These are phyloP conservation scores for Dromaius novaehollandiae DNA, from an alignment of 2,113 vertebrate species.

Conservation along the genomic window DNA sequence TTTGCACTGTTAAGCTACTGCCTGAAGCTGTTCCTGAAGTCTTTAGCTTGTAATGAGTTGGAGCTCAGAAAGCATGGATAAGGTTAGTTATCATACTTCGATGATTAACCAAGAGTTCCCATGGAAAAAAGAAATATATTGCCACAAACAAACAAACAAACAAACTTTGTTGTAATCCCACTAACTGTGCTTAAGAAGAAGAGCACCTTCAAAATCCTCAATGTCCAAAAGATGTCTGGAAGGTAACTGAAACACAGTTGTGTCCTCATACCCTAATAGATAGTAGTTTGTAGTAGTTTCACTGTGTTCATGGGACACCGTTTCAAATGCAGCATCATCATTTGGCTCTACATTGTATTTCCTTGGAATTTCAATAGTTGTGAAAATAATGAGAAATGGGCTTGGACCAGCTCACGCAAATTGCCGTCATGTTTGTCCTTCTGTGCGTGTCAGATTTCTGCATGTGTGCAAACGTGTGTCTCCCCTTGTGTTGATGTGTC, in stretches of 20 bases:
- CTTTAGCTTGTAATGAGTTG: background rate
- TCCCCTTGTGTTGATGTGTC: rapidly evolving
- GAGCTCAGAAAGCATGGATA: background rate
- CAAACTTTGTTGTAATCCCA: background rate
- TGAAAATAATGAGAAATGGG: background rate
- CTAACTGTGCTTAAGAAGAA: background rate
- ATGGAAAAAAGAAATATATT: background rate
- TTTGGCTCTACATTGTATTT: background rate
- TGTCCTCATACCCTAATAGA: background rate
- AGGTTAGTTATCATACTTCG: background rate
- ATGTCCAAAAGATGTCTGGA: background rate
- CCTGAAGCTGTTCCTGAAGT: background rate
- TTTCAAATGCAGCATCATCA: background rate
- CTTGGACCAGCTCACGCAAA: background rate
- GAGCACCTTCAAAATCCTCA: background rate
- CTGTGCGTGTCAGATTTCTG: background rate
- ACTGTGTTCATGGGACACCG: background rate
- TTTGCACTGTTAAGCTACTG: background rate
- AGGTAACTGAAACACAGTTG: background rate
- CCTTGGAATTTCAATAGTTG: background rate
- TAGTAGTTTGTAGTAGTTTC: background rate
- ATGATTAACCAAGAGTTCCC: background rate
- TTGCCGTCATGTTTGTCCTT: background rate
- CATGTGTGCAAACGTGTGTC: rapidly evolving
- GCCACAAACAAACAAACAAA: background rate